Evolutionary conservation across 2,113 vertebrate species (phyloP).

Genomic region (Alosa alosa): DNA sequence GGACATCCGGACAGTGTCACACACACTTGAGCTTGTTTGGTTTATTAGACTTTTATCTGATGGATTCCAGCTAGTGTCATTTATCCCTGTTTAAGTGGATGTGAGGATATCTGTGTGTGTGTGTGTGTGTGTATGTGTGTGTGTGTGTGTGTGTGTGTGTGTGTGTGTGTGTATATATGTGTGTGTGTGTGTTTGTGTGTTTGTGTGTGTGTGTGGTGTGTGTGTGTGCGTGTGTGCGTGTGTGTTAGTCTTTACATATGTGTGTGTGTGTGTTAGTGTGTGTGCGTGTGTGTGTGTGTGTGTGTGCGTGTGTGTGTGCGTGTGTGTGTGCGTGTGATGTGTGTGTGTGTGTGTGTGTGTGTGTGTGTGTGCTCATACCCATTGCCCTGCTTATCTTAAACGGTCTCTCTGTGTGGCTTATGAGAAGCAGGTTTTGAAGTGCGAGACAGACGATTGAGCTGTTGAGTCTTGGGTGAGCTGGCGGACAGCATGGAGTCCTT

Average conservation of each 20-base stretch:
- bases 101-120: conserved; percentile 27
- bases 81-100: background rate
- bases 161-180: conserved; percentile 5
- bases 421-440: background rate
- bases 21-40: background rate
- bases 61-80: background rate
- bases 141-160: conserved; percentile 19
- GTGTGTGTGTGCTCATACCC: too few species aligned
- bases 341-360: background rate
- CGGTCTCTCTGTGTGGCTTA: background rate
- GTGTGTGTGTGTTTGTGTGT: background rate
- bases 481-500: background rate
- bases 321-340: too few species aligned
- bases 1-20: background rate
- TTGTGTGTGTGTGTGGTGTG: background rate
- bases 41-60: background rate
- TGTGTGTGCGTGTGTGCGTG: background rate
- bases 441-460: background rate
- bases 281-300: background rate
- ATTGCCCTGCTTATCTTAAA: background rate
- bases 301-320: background rate
- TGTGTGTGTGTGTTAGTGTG: background rate
- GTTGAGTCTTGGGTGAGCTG: background rate
- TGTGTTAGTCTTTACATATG: background rate
- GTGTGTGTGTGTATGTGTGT: too few species aligned